phyloP scores from a whole-genome alignment of 2,797 vertebrate genomes.

The Dicrostonyx torquatus region DNA sequence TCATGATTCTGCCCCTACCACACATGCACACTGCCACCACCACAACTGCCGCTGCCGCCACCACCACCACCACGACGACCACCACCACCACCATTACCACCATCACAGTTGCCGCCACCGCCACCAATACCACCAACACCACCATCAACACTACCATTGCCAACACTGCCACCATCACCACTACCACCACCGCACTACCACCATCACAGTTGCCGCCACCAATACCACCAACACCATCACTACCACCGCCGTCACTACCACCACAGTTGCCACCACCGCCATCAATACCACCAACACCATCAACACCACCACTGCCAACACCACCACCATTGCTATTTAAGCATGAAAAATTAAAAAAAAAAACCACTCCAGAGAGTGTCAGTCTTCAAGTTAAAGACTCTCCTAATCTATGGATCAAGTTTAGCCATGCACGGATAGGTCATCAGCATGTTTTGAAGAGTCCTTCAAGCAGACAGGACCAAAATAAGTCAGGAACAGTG shows the following conservation, averaged over 20 bases:
- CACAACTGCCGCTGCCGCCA: no score
- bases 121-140: fast-evolving
- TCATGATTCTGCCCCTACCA: not conserved
- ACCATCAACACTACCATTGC: not conserved
- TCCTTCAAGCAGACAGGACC: not conserved
- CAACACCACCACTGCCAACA: fast-evolving
- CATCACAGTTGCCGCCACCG: no score
- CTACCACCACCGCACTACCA: not conserved
- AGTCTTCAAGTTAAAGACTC: not conserved
- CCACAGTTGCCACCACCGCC: no score
- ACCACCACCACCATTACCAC: no score
- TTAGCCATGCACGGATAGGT: not conserved
- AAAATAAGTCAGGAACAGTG: not conserved
- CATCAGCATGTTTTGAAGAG: not conserved
- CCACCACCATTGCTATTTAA: not conserved
- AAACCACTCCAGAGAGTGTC: not conserved
- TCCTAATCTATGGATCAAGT: not conserved
- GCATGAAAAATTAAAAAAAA: not conserved
- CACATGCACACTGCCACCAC: not conserved
- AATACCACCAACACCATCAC: not conserved
- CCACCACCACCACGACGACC: no score
- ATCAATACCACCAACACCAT: no score
- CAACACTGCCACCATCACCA: not conserved
- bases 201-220: fast-evolving
- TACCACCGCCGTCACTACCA: no score